These are phyloP conservation scores for Poliocrania exsul DNA, from an alignment of 2,797 vertebrate genomes.

Conservation along the genomic window DNA sequence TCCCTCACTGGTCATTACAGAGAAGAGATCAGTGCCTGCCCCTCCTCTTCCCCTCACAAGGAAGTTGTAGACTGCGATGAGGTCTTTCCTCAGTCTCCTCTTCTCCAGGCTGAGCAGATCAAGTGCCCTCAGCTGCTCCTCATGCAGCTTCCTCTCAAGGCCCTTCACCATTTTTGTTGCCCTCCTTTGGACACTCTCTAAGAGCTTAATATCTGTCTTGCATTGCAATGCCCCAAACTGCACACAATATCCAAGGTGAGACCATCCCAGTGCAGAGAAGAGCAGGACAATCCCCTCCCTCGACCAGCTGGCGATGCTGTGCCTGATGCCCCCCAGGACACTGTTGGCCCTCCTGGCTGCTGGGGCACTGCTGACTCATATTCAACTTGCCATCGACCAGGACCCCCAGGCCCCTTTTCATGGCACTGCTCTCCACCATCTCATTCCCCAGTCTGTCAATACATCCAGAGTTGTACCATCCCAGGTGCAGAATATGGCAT, in stretches of 20 bases:
- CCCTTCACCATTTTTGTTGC: neutral
- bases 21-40: neutral
- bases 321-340: neutral
- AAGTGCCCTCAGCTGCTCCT: neutral
- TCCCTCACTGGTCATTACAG: neutral
- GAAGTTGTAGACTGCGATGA: neutral
- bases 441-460: neutral
- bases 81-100: neutral
- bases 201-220: neutral
- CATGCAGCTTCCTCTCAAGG: neutral
- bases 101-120: neutral
- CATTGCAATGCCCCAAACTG: neutral
- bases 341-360: neutral
- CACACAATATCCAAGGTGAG: neutral
- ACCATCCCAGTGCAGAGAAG: too few relatives aligned
- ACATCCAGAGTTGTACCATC: neutral
- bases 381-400: neutral
- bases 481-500: neutral
- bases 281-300: neutral
- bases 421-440: neutral
- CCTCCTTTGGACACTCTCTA: neutral
- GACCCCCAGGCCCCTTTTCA: neutral
- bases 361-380: neutral
- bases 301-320: fast-evolving
- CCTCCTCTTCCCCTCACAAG: neutral